A percentile compares a stretch with the other conserved stretches of the same genome.
Conservation (phyloP, 2,113 vertebrate genomes). For the Dicrurus megarhynchus region DNA sequence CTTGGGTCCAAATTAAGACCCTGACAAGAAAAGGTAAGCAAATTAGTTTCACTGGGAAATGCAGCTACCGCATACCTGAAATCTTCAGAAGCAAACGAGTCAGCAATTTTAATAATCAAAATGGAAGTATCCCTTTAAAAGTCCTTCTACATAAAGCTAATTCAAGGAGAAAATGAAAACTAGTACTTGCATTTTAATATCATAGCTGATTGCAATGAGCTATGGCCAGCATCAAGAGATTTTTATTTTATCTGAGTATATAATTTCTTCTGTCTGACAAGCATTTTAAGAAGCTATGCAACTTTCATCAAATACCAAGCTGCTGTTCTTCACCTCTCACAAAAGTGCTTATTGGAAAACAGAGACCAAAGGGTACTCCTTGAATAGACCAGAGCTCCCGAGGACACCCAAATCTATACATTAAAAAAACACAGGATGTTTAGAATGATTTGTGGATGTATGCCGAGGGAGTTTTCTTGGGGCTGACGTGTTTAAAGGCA, state of each 20-base stretch:
- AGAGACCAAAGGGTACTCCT: not conserved
- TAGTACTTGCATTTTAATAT: not conserved
- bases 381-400: not conserved
- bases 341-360: not conserved
- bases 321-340: not conserved
- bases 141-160: not conserved
- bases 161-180: slow-evolving; percentile 19
- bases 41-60: slow-evolving; percentile 33
- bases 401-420: not conserved
- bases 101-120: slow-evolving; percentile 10
- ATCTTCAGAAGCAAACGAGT: not conserved
- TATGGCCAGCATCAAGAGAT: not conserved
- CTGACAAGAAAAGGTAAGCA: slow-evolving; percentile 1
- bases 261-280: not conserved
- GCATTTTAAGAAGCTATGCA: not conserved
- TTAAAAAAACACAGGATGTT: not conserved
- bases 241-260: not conserved
- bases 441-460: not conserved
- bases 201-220: not conserved
- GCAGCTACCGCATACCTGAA: not conserved
- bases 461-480: not conserved
- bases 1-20: slow-evolving; percentile 19
- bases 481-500: not conserved
- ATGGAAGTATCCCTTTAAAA: not conserved
- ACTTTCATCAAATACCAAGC: not conserved